Base-by-base conservation (phyloP, 2,888 invertebrate genomes). In the Xestia rhomboidea region DNA sequence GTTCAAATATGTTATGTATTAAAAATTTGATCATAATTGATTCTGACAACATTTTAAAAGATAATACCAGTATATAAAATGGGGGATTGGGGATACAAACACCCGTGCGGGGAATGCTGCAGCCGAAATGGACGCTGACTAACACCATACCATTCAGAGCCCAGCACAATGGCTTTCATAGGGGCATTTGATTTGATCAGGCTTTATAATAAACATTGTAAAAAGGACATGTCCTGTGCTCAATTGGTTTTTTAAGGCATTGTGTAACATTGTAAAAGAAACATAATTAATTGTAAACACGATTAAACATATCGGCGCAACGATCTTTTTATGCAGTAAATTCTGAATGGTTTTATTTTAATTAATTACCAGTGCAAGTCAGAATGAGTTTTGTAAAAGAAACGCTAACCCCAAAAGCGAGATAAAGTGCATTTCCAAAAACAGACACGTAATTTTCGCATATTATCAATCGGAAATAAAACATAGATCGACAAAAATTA, bases 341-440 rank as follows among this genome's bases (percentile, higher is more conserved):
- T 57, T 27, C 66, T 69, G 74, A 85, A 75, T 78, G 79, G 85
- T n/a, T n/a, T n/a, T n/a, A n/a, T n/a, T n/a, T n/a, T n/a, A n/a
- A n/a, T n/a, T n/a, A n/a, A n/a, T n/a, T n/a, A 54, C 51, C 54
- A 78, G 49, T 34, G 60, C 54, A 69, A 68, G 51, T 41, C 13
- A 34, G 49, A 74, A 49, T 66, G 41, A 46, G 49, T 54, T 73
- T 34, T 44, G 38, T 38, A 72, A 74, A 81, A 63, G 54, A 69
- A 66, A 68, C 30, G 30, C 27, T 34, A 63, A 70, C 57, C 38
- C 24, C 63, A 46, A 72, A 81, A 67, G 34, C 46, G 38, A 71
- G 71, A 77, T 67, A 15, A 77, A 68, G 67, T 79, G 73, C 62
- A 62, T 70, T 85, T 85, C 68, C 68, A 54, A 75, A 78, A 75